phyloP scores from a whole-genome alignment of 1,140 invertebrate genomes.

The roundworm (Caenorhabditis elegans) region DNA sequence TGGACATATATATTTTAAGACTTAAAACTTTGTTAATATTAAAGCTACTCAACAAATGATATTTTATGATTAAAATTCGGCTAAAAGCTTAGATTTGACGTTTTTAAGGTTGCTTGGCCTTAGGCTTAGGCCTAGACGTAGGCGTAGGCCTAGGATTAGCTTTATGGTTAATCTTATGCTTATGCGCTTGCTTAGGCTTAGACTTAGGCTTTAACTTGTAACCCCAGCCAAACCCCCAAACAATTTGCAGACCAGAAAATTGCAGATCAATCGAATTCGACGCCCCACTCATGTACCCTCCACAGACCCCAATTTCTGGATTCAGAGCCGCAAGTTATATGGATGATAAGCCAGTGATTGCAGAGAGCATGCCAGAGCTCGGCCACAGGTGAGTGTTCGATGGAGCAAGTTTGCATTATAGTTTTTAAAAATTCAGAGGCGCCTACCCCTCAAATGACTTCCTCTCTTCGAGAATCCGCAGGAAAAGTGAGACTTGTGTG shows the following conservation, averaged over 20 bases:
- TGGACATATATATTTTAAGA: too few species aligned
- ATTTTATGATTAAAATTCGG: too few species aligned
- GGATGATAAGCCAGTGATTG: constrained; percentile 55
- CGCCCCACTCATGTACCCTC: constrained; percentile 55
- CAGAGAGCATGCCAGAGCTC: constrained; percentile 64
- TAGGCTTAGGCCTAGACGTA: too few species aligned
- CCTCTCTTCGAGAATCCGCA: constrained; percentile 39
- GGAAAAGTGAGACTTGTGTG: constrained; percentile 51
- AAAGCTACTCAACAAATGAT: too few species aligned
- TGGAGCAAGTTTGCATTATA: not conserved
- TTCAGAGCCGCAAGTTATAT: constrained; percentile 51
- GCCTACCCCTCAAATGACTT: constrained; percentile 35
- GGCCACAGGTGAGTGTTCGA: constrained; percentile 18
- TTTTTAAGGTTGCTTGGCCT: too few species aligned
- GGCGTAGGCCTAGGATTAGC: too few species aligned
- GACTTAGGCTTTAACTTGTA: too few species aligned
- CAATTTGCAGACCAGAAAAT: not conserved
- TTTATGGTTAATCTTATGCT: too few species aligned
- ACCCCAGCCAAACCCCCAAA: too few species aligned
- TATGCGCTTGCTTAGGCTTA: too few species aligned
- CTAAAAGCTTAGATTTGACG: too few species aligned
- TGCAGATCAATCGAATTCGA: constrained; percentile 65
- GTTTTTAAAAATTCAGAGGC: constrained; percentile 13
- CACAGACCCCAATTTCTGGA: constrained; percentile 43
- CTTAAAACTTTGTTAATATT: too few species aligned